Percentiles rank a stretch among this genome's conserved stretches.
phyloP scores from a whole-genome alignment of 30 jellyfish, hydroid and myxozoan genomes.

The Hydractinia echinata region DNA sequence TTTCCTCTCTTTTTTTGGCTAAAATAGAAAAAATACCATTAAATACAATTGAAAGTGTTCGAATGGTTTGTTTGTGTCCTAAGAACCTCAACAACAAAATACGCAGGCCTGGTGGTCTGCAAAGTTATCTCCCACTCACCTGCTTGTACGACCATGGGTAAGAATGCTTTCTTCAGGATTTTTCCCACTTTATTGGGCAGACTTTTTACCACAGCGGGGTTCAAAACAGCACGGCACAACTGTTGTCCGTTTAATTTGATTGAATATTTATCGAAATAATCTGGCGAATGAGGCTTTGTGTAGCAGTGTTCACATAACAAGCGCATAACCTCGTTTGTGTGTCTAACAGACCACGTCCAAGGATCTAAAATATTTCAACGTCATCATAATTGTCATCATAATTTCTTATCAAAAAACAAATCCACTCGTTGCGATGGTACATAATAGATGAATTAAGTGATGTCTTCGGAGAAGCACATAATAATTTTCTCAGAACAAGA shows the following conservation, averaged over 20 bases:
- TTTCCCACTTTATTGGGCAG: slow-evolving; percentile 4
- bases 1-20: too few relatives aligned
- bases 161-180: not conserved
- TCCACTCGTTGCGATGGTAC: too few relatives aligned
- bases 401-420: too few relatives aligned
- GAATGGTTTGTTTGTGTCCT: too few relatives aligned
- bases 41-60: too few relatives aligned
- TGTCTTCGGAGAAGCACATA: too few relatives aligned
- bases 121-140: not conserved
- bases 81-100: too few relatives aligned
- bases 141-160: slow-evolving; percentile 1
- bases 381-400: too few relatives aligned
- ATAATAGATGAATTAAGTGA: too few relatives aligned
- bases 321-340: slow-evolving; percentile 5
- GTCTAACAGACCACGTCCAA: slow-evolving; percentile 1
- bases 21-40: too few relatives aligned
- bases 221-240: slow-evolving; percentile 12
- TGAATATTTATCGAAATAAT: not conserved
- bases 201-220: not conserved
- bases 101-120: too few relatives aligned
- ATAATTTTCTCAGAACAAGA: too few relatives aligned
- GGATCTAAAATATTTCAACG: not conserved
- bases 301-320: slow-evolving; percentile 8
- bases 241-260: not conserved
- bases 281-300: not conserved